These are phyloP conservation scores for Hartigia nigra DNA, from an alignment of 2,888 invertebrate species.

Conservation along the genomic window DNA sequence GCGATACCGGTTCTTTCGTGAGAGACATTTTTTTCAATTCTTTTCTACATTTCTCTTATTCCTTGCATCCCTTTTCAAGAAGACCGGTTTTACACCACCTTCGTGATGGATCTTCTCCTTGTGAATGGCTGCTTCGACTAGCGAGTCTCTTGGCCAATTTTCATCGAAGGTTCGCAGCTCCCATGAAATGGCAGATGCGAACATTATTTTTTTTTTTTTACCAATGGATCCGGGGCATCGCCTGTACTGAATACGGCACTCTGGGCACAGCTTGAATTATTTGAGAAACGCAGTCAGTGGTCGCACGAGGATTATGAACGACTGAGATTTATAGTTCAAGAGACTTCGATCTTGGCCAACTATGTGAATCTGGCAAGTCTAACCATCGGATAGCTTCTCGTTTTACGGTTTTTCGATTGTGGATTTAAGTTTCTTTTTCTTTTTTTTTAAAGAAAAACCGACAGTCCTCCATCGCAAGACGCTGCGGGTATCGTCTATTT, in stretches of 20 bases:
- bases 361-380: not conserved
- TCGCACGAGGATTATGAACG: not conserved
- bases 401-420: not conserved
- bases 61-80: not conserved
- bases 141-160: too few species aligned
- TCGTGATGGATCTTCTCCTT: not conserved
- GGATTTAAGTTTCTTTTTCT: not conserved
- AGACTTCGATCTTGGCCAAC: not conserved
- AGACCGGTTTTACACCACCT: not conserved
- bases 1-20: not conserved
- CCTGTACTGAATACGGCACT: not conserved
- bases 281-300: not conserved
- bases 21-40: not conserved
- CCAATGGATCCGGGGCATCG: not conserved
- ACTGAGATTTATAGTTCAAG: not conserved
- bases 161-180: not conserved
- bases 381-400: not conserved
- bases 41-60: not conserved
- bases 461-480: too few species aligned
- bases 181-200: not conserved
- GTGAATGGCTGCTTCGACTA: too few species aligned
- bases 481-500: not conserved
- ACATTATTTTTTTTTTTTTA: not conserved
- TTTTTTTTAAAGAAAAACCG: not conserved
- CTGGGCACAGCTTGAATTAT: not conserved